phyloP scores from a whole-genome alignment of 2,888 invertebrate genomes.

The Meganola albula region DNA sequence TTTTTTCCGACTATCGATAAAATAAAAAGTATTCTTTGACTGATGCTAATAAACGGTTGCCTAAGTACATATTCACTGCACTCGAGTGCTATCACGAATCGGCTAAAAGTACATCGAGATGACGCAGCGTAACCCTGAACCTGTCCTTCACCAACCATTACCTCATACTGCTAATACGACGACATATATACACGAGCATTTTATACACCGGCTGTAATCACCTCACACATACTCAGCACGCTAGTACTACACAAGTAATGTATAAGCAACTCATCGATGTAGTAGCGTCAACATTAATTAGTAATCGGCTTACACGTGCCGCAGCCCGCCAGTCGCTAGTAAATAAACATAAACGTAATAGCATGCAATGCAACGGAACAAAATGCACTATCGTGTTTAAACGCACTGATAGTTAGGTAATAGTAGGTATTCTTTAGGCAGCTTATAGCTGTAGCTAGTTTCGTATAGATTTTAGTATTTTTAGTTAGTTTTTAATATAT shows the following conservation, averaged over 20 bases:
- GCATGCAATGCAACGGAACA: conserved; percentile 47
- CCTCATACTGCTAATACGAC: conserved; percentile 10
- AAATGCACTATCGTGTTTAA: conserved; percentile 23
- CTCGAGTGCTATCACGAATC: conserved; percentile 23
- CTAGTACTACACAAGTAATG: conserved; percentile 24
- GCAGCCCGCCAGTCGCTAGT: conserved; percentile 29
- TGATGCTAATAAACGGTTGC: too few relatives aligned
- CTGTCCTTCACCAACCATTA: conserved; percentile 24
- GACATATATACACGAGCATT: too few relatives aligned
- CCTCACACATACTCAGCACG: conserved; percentile 1
- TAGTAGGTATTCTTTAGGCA: neutral
- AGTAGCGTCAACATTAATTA: neutral
- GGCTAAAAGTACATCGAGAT: conserved; percentile 39
- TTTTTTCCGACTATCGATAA: too few relatives aligned
- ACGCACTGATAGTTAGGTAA: neutral
- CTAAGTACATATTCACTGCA: too few relatives aligned
- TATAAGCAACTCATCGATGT: conserved; percentile 4
- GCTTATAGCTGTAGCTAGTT: too few relatives aligned
- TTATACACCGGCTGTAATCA: conserved; percentile 9
- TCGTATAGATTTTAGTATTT: too few relatives aligned
- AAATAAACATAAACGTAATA: conserved; percentile 47
- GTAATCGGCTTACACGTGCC: conserved; percentile 48
- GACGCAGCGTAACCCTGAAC: conserved; percentile 43
- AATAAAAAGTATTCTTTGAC: too few relatives aligned
- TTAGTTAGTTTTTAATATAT: too few relatives aligned